Percentiles rank a stretch among this genome's conserved stretches.
Evolutionary conservation across 2,888 invertebrate genomes (phyloP).

Genomic region (Smittia aterrima): DNA sequence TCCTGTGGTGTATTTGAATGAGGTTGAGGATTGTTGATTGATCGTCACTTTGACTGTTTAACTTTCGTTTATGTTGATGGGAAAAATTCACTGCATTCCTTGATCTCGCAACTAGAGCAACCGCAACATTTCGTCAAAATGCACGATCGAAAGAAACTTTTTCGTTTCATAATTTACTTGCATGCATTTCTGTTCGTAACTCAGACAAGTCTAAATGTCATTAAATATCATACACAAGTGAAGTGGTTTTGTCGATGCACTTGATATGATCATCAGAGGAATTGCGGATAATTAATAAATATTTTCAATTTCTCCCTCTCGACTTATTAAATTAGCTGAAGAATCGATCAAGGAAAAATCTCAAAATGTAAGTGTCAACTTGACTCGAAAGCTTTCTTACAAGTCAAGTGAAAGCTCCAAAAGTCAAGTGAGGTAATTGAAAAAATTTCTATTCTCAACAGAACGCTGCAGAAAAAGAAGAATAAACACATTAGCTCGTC

Average conservation of each 20-base stretch:
- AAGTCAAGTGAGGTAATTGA: background rate
- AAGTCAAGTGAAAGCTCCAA: background rate
- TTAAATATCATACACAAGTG: background rate
- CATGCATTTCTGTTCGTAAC: conserved; percentile 4
- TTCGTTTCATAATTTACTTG: background rate
- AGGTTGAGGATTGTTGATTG: conserved; percentile 8
- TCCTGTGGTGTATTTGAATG: background rate
- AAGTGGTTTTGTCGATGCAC: background rate
- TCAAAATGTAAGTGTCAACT: background rate
- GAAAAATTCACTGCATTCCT: background rate
- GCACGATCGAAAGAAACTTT: background rate
- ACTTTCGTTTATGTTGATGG: background rate
- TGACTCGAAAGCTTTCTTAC: no score
- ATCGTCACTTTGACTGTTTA: background rate
- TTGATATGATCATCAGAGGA: background rate
- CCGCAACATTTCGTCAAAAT: background rate
- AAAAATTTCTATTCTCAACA: background rate
- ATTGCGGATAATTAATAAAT: background rate
- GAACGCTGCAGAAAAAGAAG: background rate
- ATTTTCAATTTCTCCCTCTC: background rate
- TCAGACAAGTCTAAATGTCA: background rate
- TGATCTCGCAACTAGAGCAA: background rate
- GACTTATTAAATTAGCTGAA: background rate
- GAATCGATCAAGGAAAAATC: background rate
- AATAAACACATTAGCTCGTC: background rate